These are phyloP conservation scores for Antechinus flavipes DNA, from an alignment of 2,113 vertebrate genomes.

Conservation along the genomic window DNA sequence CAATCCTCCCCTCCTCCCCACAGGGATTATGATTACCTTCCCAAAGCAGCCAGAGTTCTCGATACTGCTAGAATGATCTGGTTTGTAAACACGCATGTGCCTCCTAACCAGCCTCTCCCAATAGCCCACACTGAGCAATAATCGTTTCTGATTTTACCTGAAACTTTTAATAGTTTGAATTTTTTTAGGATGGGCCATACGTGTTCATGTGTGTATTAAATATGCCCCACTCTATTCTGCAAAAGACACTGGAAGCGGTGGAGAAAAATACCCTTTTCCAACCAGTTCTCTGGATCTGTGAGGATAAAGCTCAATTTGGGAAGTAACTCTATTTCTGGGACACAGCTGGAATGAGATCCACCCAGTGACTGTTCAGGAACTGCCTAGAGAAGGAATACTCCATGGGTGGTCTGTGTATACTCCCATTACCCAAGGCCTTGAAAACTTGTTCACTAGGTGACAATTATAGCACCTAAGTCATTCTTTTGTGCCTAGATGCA, in stretches of 20 bases:
- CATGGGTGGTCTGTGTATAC: neutral
- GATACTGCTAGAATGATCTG: slow-evolving; percentile 4
- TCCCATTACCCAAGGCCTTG: neutral
- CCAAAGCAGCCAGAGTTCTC: slow-evolving; percentile 10
- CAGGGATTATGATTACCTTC: neutral
- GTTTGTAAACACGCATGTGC: slow-evolving; percentile 19
- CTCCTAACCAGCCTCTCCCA: neutral
- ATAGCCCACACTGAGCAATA: neutral
- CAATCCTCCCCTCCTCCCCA: neutral
- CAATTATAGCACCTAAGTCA: neutral
- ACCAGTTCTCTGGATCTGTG: neutral
- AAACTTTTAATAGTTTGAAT: slow-evolving; percentile 22
- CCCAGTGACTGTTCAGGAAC: slow-evolving; percentile 23
- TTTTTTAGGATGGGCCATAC: neutral
- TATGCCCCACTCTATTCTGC: slow-evolving; percentile 13
- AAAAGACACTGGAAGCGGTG: neutral
- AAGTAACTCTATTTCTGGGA: slow-evolving; percentile 17
- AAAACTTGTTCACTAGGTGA: neutral
- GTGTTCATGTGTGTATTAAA: slow-evolving; percentile 34
- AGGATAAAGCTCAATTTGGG: neutral
- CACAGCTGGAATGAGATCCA: slow-evolving; percentile 13
- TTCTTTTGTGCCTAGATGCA: neutral
- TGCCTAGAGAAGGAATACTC: neutral
- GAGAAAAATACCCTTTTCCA: slow-evolving; percentile 33
- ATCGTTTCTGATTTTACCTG: slow-evolving; percentile 16